These are phyloP conservation scores for Remorina albescens DNA, from an alignment of 2,797 vertebrate species.

Conservation along the genomic window DNA sequence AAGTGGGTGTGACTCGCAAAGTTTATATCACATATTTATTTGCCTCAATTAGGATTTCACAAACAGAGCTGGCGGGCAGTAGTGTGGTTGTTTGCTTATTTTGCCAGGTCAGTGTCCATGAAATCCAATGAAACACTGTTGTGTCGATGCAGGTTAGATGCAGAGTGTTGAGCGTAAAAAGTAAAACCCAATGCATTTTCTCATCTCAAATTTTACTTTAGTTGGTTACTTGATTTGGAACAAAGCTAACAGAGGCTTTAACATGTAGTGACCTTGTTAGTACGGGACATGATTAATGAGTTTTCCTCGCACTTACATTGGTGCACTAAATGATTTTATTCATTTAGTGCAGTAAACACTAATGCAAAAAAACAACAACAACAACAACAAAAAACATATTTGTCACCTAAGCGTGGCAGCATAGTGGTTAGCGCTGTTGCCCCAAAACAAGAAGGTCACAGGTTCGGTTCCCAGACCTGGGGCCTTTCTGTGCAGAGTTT, in stretches of 20 bases:
- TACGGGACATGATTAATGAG: background rate
- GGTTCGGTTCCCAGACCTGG: too few relatives aligned
- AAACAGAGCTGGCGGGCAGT: background rate
- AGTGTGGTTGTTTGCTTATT: background rate
- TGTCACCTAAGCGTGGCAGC: too few relatives aligned
- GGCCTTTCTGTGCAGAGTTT: too few relatives aligned
- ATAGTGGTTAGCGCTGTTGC: too few relatives aligned
- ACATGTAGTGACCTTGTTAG: background rate
- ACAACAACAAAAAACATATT: too few relatives aligned
- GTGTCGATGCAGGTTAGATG: background rate
- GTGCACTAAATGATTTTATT: background rate
- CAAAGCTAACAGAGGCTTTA: background rate
- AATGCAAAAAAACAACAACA: too few relatives aligned
- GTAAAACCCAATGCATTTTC: background rate
- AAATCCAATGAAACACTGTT: background rate
- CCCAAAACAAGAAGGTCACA: too few relatives aligned
- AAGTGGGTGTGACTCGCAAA: background rate
- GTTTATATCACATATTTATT: background rate
- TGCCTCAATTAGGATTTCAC: slow-evolving; percentile 1
- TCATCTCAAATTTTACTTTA: too few relatives aligned
- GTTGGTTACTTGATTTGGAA: background rate
- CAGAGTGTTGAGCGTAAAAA: background rate
- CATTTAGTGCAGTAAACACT: background rate
- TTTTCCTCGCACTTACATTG: background rate
- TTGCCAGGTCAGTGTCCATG: background rate